These are phyloP conservation scores for Mus caroli DNA, from an alignment of 2,797 vertebrate species.

Conservation along the genomic window DNA sequence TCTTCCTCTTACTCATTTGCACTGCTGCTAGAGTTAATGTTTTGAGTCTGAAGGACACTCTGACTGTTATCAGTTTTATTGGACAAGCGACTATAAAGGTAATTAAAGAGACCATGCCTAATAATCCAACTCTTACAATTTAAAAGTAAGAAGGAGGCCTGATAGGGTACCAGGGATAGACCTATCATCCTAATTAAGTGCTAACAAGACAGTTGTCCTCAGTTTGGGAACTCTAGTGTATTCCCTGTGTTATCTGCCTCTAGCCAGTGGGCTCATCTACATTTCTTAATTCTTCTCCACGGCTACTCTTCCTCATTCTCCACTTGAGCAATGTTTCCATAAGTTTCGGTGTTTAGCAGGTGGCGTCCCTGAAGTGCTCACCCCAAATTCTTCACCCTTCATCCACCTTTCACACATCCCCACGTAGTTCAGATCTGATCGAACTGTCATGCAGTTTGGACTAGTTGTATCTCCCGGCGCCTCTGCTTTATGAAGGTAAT, in stretches of 20 bases:
- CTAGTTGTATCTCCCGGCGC: constrained; percentile 57
- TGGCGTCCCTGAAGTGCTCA: constrained; percentile 73
- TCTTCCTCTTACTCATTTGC: constrained; percentile 76
- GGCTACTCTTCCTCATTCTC: constrained; percentile 73
- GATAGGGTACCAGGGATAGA: constrained; percentile 82
- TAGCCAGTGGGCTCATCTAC: constrained; percentile 76
- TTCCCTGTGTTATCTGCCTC: constrained; percentile 78
- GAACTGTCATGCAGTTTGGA: constrained; percentile 53
- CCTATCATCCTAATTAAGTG: constrained; percentile 84
- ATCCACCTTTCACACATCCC: constrained; percentile 63
- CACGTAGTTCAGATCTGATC: constrained; percentile 69
- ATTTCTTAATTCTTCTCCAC: constrained; percentile 83
- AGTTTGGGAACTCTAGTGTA: constrained; percentile 77
- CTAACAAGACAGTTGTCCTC: constrained; percentile 85
- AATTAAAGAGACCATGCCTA: constrained; percentile 84
- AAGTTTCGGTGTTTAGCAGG: constrained; percentile 67
- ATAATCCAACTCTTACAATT: constrained; percentile 83
- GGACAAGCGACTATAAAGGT: constrained; percentile 81
- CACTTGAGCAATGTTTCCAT: constrained; percentile 6
- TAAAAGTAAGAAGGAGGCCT: constrained; percentile 83
- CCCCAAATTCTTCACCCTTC: constrained; percentile 69
- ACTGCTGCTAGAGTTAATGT: constrained; percentile 76
- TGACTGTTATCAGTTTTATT: constrained; percentile 83
- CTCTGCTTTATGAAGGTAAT: constrained; percentile 63
- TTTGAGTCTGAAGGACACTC: constrained; percentile 83